A percentile compares a stretch with the other conserved stretches of the same genome.
Evolutionary conservation across 2,888 invertebrate genomes (phyloP).

Genomic region (Charanyca ferruginea): DNA sequence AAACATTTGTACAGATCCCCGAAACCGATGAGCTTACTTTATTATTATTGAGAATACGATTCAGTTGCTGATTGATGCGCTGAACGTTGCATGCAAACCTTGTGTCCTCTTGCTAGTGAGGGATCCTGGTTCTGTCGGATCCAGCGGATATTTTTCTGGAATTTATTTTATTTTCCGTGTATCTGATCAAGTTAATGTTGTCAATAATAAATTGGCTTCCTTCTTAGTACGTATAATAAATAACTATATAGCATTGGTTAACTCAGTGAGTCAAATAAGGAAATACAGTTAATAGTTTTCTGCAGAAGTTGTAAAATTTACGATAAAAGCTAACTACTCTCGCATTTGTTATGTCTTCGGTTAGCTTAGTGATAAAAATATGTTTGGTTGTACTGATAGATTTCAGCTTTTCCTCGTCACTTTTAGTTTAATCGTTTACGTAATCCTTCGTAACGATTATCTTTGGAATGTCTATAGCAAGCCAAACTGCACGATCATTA

Average conservation of each 20-base stretch:
- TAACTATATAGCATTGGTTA: constrained; percentile 12
- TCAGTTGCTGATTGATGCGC: constrained; percentile 76
- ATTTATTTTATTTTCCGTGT: constrained; percentile 47
- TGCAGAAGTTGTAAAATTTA: constrained; percentile 33
- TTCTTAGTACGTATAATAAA: constrained; percentile 15
- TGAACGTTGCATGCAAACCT: constrained; percentile 74
- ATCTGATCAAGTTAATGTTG: constrained; percentile 48
- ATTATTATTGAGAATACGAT: constrained; percentile 80
- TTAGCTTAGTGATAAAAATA: not conserved
- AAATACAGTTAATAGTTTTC: constrained; percentile 18
- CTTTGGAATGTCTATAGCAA: not conserved
- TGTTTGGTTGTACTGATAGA: not conserved
- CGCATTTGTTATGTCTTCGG: no score
- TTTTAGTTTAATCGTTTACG: not conserved
- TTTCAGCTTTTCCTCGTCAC: not conserved
- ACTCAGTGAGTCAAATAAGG: constrained; percentile 24
- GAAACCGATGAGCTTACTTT: constrained; percentile 78
- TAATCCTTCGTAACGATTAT: not conserved
- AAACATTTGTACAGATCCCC: constrained; percentile 80
- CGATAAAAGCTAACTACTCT: constrained; percentile 9
- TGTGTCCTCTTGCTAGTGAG: constrained; percentile 54
- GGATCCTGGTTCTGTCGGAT: constrained; percentile 44
- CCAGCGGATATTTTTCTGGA: constrained; percentile 38
- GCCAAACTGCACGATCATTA: no score
- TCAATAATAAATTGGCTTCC: constrained; percentile 49